phyloP scores from a whole-genome alignment of 2,113 vertebrate species.

The Pseudonaja textilis region DNA sequence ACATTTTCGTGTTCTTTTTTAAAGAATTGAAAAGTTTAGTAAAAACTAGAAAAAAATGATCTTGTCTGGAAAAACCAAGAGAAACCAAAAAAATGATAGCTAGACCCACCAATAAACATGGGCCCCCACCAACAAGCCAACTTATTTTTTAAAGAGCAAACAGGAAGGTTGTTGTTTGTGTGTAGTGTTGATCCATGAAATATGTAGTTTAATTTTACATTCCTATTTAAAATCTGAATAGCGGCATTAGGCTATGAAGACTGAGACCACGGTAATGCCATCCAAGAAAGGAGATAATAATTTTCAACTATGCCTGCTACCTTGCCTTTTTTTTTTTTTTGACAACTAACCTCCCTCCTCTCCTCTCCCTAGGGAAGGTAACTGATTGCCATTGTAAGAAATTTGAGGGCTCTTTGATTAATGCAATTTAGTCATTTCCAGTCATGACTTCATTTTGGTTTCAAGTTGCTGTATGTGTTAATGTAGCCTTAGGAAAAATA shows the following conservation, averaged over 20 bases:
- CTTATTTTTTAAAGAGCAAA: not conserved
- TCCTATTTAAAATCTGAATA: not conserved
- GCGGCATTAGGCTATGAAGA: not conserved
- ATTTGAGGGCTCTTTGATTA: not conserved
- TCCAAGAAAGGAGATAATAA: not conserved
- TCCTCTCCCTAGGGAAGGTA: too few species aligned
- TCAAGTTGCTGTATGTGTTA: not conserved
- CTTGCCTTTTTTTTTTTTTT: not conserved
- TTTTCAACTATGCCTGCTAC: not conserved
- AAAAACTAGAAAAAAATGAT: not conserved
- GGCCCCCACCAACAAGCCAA: not conserved
- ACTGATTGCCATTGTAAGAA: not conserved
- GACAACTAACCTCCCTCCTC: too few species aligned
- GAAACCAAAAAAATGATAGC: not conserved
- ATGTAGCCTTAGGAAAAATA: not conserved
- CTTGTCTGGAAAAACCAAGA: not conserved
- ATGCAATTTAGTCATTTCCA: not conserved
- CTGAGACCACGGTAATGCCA: not conserved
- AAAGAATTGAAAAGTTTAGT: not conserved
- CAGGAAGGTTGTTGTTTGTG: not conserved
- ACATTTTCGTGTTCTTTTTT: not conserved
- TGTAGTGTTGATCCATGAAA: not conserved
- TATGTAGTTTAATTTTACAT: not conserved
- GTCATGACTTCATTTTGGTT: not conserved
- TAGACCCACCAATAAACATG: not conserved